Percentiles rank a stretch among this genome's conserved stretches.
These are phyloP conservation scores for Macropis europaea DNA, from an alignment of 2,888 invertebrate genomes.

Conservation along the genomic window DNA sequence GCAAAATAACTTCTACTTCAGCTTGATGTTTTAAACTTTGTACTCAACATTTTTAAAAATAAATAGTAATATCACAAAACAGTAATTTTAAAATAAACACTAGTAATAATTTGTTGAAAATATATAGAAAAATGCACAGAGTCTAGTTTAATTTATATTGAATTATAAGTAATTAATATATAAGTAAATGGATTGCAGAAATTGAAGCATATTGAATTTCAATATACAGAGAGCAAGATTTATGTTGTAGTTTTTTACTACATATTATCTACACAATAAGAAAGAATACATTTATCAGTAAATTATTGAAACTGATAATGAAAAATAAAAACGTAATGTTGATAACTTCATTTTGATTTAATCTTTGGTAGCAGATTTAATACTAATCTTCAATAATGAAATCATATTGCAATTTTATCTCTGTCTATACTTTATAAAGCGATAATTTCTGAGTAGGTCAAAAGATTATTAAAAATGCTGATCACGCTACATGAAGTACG, in stretches of 20 bases:
- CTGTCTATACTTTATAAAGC: neutral
- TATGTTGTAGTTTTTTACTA: no score
- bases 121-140: neutral
- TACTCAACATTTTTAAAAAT: neutral
- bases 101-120: neutral
- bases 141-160: neutral
- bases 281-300: no score
- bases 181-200: neutral
- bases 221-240: no score
- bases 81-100: neutral
- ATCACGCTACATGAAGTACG: neutral
- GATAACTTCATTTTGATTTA: neutral
- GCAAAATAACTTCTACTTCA: neutral
- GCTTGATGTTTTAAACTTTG: neutral
- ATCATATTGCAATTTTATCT: neutral
- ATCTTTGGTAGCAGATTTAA: neutral
- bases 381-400: neutral
- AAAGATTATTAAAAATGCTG: slow-evolving; percentile 7
- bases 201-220: no score
- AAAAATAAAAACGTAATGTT: neutral
- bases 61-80: neutral
- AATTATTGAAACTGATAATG: no score
- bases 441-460: slow-evolving; percentile 13
- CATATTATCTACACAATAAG: no score
- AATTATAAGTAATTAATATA: neutral